phyloP scores from a whole-genome alignment of 1,140 invertebrate genomes.

The Manduca sexta region DNA sequence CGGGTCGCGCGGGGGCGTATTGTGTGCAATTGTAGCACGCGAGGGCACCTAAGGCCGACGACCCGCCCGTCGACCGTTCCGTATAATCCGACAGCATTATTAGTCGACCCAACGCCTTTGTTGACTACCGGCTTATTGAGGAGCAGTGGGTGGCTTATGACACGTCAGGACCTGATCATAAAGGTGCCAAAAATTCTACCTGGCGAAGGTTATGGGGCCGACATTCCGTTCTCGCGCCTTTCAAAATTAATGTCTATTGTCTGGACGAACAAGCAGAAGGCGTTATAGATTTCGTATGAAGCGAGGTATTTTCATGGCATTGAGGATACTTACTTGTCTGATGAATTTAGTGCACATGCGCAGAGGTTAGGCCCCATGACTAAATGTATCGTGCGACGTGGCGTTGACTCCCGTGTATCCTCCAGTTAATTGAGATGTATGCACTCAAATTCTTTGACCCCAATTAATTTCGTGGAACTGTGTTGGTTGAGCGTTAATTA shows the following conservation, averaged over 20 bases:
- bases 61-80: slow-evolving; percentile 39
- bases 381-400: background rate
- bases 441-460: slow-evolving; percentile 65
- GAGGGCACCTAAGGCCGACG: slow-evolving; percentile 58
- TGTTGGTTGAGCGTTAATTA: slow-evolving; percentile 54
- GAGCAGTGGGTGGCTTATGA: slow-evolving; percentile 67
- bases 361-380: background rate
- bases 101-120: slow-evolving; percentile 61
- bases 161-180: slow-evolving; percentile 67
- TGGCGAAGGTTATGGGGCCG: slow-evolving; percentile 53
- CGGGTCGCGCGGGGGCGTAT: slow-evolving; percentile 56
- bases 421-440: slow-evolving; percentile 45
- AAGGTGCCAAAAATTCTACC: slow-evolving; percentile 69
- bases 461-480: slow-evolving; percentile 66
- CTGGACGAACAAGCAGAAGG: slow-evolving; percentile 32
- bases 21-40: slow-evolving; percentile 65
- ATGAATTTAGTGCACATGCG: background rate
- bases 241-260: slow-evolving; percentile 68
- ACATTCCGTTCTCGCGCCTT: slow-evolving; percentile 62
- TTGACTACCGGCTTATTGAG: slow-evolving; percentile 67
- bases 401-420: slow-evolving; percentile 2
- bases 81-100: slow-evolving; percentile 67
- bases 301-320: slow-evolving; percentile 10
- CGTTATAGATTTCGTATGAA: slow-evolving; percentile 40
- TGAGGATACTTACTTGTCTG: too few species aligned